phyloP scores from a whole-genome alignment of 2,113 vertebrate species.

The Gobiocypris rarus region DNA sequence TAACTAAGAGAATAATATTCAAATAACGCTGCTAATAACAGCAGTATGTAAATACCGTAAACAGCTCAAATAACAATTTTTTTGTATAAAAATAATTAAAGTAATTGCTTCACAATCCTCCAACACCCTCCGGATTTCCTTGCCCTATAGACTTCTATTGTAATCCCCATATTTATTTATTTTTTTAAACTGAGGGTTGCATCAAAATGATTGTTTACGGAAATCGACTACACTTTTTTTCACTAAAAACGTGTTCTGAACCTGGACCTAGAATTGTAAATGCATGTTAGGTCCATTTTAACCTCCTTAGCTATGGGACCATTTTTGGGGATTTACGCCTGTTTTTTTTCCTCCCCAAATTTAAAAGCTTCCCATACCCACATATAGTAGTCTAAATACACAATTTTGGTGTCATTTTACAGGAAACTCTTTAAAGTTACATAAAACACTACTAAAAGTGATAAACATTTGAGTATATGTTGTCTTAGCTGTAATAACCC shows the following conservation, averaged over 20 bases:
- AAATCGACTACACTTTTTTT: not conserved
- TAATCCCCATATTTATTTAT: not conserved
- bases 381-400: too few species aligned
- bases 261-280: not conserved
- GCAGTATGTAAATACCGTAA: not conserved
- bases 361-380: too few species aligned
- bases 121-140: not conserved
- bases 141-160: not conserved
- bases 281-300: too few species aligned
- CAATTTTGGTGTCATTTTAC: too few species aligned
- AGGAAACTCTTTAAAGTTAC: too few species aligned
- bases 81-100: not conserved
- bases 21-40: not conserved
- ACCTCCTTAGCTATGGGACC: too few species aligned
- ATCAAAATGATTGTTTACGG: not conserved
- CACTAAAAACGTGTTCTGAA: not conserved
- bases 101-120: not conserved
- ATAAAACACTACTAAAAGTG: too few species aligned
- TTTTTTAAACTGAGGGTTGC: not conserved
- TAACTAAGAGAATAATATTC: not conserved
- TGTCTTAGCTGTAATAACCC: too few species aligned
- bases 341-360: too few species aligned
- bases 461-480: too few species aligned
- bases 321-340: too few species aligned
- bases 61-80: not conserved